These are phyloP conservation scores for Acanthiza pusilla DNA, from an alignment of 2,797 vertebrate genomes.

Conservation along the genomic window DNA sequence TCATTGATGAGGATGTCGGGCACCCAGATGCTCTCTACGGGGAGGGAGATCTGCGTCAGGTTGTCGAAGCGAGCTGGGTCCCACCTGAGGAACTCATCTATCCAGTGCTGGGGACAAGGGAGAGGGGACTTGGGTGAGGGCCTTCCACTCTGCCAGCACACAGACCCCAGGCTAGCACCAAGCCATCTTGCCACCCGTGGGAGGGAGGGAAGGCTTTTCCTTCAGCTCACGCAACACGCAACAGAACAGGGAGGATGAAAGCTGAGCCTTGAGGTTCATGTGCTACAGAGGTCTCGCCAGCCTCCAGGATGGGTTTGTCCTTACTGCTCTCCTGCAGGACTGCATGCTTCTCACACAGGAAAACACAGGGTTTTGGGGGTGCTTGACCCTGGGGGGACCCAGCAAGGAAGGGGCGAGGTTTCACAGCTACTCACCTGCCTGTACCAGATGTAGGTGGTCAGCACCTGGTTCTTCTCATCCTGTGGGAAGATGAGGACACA, in stretches of 20 bases:
- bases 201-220: background rate
- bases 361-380: background rate
- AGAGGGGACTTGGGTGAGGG: background rate
- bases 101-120: conserved; percentile 81
- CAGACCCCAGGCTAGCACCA: background rate
- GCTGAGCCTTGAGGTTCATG: rapidly evolving
- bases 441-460: conserved; percentile 98
- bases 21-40: conserved; percentile 88
- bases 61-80: conserved; percentile 87
- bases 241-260: rapidly evolving
- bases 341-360: rapidly evolving
- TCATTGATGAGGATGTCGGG: conserved; percentile 98
- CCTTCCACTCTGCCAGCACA: background rate
- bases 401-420: rapidly evolving
- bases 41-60: conserved; percentile 88
- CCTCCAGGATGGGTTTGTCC: background rate
- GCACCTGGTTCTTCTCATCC: conserved; percentile 98
- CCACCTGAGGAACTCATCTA: conserved; percentile 91
- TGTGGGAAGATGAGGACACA: conserved; percentile 30
- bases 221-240: background rate
- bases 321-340: background rate
- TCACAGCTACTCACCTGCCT: conserved; percentile 80
- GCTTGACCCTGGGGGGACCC: rapidly evolving
- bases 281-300: background rate
- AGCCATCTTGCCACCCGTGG: rapidly evolving